Conservation (phyloP, 2,888 invertebrate genomes). For the Ophioninae sp. region DNA sequence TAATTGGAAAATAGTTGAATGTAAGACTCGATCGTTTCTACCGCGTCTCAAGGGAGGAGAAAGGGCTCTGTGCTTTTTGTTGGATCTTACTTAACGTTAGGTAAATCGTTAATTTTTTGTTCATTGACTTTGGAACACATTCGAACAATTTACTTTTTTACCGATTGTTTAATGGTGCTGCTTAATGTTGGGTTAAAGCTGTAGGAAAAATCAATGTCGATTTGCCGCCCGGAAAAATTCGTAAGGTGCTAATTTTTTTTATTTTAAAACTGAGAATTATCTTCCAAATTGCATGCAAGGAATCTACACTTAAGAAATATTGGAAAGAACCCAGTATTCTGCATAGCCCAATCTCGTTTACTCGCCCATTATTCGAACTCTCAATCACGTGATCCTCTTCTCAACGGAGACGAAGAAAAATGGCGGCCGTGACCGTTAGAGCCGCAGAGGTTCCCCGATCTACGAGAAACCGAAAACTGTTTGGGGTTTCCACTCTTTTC, state of each 20-base stretch:
- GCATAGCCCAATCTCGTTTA: conserved; percentile 25
- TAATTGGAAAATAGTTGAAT: neutral
- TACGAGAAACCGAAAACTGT: too few species aligned
- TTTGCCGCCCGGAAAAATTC: too few species aligned
- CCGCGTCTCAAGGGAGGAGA: neutral
- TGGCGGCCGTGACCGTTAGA: neutral
- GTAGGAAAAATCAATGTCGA: too few species aligned
- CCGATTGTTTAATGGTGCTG: too few species aligned
- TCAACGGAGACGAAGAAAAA: too few species aligned
- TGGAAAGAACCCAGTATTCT: neutral
- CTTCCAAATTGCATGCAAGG: too few species aligned
- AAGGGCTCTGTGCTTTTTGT: neutral
- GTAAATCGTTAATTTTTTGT: neutral
- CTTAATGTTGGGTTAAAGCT: too few species aligned
- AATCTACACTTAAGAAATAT: too few species aligned
- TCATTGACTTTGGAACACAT: neutral
- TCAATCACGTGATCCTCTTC: neutral
- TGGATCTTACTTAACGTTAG: neutral
- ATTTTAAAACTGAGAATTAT: neutral
- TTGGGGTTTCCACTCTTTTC: too few species aligned
- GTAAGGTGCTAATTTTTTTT: neutral
- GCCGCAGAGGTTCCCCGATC: too few species aligned
- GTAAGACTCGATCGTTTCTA: neutral
- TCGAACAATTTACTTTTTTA: too few species aligned
- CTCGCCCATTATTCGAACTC: conserved; percentile 10